Evolutionary conservation across 2,797 vertebrate genomes (phyloP).

Genomic region (Ispidina lecontei): DNA sequence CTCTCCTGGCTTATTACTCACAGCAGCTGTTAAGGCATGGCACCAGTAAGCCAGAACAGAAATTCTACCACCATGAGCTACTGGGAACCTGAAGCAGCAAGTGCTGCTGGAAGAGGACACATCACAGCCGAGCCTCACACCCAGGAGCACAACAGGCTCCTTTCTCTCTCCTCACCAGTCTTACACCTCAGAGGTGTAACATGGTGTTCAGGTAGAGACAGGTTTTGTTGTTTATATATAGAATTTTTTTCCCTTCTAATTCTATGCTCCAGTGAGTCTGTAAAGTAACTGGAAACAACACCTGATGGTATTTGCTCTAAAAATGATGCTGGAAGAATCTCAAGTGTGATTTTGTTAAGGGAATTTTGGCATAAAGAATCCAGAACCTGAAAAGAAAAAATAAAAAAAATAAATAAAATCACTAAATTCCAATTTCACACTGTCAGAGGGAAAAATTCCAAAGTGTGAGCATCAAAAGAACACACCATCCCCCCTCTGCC

Average conservation of each 20-base stretch:
- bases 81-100: background rate
- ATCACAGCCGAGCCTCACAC: background rate
- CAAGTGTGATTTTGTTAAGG: slow-evolving; percentile 10
- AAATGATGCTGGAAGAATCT: slow-evolving; percentile 27
- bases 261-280: background rate
- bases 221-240: too few species aligned
- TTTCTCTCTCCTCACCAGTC: background rate
- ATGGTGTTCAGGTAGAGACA: background rate
- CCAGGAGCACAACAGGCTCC: background rate
- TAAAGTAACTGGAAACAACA: slow-evolving; percentile 27
- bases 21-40: slow-evolving; percentile 50
- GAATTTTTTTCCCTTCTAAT: background rate
- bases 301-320: background rate
- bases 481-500: background rate
- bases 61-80: too few species aligned
- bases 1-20: slow-evolving; percentile 4
- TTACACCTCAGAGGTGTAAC: background rate
- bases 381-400: slow-evolving; percentile 24
- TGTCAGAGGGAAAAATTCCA: background rate
- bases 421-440: slow-evolving; percentile 32
- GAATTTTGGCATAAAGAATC: slow-evolving; percentile 17
- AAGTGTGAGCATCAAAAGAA: background rate
- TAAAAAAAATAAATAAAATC: background rate
- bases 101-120: background rate
- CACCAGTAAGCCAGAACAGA: background rate